Conservation (phyloP, 2,797 vertebrate species). For the Mus caroli region DNA sequence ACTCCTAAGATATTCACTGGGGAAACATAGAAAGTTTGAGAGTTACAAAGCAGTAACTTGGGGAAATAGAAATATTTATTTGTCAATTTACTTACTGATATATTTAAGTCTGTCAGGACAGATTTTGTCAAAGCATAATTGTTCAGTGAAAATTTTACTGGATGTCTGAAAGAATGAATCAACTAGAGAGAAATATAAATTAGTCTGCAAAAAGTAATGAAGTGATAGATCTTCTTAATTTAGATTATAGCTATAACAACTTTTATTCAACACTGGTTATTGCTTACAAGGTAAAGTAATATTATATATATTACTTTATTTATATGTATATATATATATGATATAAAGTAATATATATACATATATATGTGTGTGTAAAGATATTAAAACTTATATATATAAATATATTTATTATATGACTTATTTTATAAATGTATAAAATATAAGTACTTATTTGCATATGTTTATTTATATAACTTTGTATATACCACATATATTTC, state of each 20-base stretch:
- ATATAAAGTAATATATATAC: no score
- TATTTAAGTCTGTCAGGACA: neutral
- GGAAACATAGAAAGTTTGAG: neutral
- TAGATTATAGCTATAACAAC: neutral
- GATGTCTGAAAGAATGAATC: neutral
- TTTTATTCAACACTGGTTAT: neutral
- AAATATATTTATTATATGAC: neutral
- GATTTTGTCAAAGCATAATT: neutral
- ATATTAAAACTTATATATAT: neutral
- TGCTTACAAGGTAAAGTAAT: neutral
- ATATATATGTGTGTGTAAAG: neutral
- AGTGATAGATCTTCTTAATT: neutral
- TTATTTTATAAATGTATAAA: neutral
- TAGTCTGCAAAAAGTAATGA: conserved; percentile 46
- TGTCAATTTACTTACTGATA: neutral
- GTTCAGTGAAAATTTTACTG: neutral
- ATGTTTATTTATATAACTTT: neutral
- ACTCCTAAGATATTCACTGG: conserved; percentile 12
- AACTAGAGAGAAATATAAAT: neutral
- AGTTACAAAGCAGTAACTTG: neutral
- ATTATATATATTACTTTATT: no score
- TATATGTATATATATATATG: no score
- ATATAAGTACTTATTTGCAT: neutral
- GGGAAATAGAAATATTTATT: neutral
- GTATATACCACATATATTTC: neutral